A percentile compares a stretch with the other conserved stretches of the same genome.
phyloP scores from a whole-genome alignment of 2,888 invertebrate species.

The Hypolimnas misippus region DNA sequence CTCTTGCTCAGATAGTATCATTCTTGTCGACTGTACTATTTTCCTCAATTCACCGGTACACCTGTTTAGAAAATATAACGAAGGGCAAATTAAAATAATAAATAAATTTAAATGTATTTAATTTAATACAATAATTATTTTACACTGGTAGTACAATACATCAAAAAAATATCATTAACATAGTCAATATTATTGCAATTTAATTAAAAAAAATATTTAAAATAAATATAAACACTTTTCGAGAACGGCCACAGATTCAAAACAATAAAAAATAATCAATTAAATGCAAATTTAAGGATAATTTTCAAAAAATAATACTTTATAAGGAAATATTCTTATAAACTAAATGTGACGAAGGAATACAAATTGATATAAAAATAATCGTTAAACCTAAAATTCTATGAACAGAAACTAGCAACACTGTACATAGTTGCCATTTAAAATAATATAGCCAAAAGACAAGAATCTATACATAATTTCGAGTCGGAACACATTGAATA shows the following conservation, averaged over 20 bases:
- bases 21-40: too few relatives aligned
- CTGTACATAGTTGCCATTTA: conserved; percentile 2
- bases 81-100: background rate
- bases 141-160: conserved; percentile 10
- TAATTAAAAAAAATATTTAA: background rate
- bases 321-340: conserved; percentile 12
- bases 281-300: conserved; percentile 16
- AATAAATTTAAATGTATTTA: background rate
- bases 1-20: too few relatives aligned
- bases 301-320: conserved; percentile 22
- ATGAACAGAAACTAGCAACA: background rate
- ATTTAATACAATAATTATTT: background rate
- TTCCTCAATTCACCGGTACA: too few relatives aligned
- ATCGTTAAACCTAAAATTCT: background rate
- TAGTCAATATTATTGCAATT: background rate
- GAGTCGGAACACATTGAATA: too few relatives aligned
- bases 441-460: background rate
- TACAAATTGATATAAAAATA: conserved; percentile 2
- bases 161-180: conserved; percentile 1
- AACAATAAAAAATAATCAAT: conserved; percentile 7
- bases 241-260: background rate
- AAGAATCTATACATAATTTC: background rate
- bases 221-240: conserved; percentile 1
- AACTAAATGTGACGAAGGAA: conserved; percentile 8
- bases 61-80: too few relatives aligned